These are phyloP conservation scores for Epizoanthus scotinus DNA, from an alignment of 92 coral and sea anemone species.

Conservation along the genomic window DNA sequence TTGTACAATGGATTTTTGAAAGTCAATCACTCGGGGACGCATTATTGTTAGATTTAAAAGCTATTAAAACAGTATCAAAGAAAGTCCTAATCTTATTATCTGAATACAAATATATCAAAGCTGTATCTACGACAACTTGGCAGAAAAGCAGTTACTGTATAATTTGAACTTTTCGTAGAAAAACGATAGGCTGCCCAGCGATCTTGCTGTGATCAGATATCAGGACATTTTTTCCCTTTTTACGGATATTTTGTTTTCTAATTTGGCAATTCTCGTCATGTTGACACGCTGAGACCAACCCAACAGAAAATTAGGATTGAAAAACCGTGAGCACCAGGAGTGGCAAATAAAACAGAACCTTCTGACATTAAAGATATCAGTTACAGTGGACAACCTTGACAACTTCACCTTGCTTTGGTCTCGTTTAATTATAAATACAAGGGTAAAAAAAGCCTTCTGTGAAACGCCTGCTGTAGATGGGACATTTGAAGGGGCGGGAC, in stretches of 20 bases:
- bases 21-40: not conserved
- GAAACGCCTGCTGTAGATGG: not conserved
- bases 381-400: too few species aligned
- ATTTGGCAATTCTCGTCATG: too few species aligned
- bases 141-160: not conserved
- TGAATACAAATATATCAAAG: not conserved
- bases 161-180: not conserved
- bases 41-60: not conserved
- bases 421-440: not conserved
- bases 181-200: not conserved
- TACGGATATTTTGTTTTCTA: too few species aligned
- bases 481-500: slow-evolving; percentile 2
- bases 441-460: not conserved
- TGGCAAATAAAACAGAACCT: too few species aligned
- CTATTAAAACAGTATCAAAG: not conserved
- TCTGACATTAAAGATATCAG: too few species aligned
- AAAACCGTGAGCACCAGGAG: too few species aligned
- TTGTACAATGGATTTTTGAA: not conserved
- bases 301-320: too few species aligned
- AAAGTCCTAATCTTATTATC: not conserved
- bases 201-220: not conserved
- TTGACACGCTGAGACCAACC: too few species aligned
- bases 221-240: too few species aligned
- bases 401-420: too few species aligned
- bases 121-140: not conserved